phyloP scores from a whole-genome alignment of 2,113 vertebrate genomes.

The Caranx ignobilis region DNA sequence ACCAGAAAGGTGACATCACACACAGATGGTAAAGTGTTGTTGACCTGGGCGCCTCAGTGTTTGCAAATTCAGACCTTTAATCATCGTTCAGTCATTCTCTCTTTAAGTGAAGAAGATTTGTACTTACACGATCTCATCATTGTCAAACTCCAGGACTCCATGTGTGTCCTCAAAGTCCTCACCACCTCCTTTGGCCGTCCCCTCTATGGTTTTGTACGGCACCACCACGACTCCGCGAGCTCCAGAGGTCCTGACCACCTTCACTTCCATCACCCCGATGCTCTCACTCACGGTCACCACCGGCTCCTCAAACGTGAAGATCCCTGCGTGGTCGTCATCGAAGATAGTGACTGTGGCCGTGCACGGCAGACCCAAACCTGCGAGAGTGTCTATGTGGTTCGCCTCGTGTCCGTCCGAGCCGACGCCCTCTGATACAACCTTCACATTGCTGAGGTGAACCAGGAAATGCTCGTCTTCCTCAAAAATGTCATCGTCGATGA shows the following conservation, averaged over 20 bases:
- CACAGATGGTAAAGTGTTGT: too few relatives aligned
- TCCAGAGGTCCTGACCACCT: slow-evolving; percentile 91
- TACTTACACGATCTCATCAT: slow-evolving; percentile 96
- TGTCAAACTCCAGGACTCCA: slow-evolving; percentile 95
- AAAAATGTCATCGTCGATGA: slow-evolving; percentile 96
- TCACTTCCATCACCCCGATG: slow-evolving; percentile 94
- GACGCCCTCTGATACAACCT: slow-evolving; percentile 77
- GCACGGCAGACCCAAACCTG: slow-evolving; percentile 88
- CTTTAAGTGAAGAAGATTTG: neutral
- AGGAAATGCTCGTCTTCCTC: slow-evolving; percentile 98
- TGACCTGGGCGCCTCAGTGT: too few relatives aligned
- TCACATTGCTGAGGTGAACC: slow-evolving; percentile 92
- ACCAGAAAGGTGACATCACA: too few relatives aligned
- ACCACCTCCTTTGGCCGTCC: slow-evolving; percentile 94
- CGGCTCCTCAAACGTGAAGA: slow-evolving; percentile 94
- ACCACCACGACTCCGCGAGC: slow-evolving; percentile 93
- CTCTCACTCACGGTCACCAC: slow-evolving; percentile 92
- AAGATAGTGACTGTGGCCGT: slow-evolving; percentile 94
- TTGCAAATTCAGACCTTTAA: too few relatives aligned
- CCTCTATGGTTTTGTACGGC: slow-evolving; percentile 93
- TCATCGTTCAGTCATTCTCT: too few relatives aligned
- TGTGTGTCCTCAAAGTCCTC: slow-evolving; percentile 97
- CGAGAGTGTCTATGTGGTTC: slow-evolving; percentile 79
- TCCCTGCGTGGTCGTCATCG: slow-evolving; percentile 95
- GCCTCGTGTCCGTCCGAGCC: slow-evolving; percentile 74